Evolutionary conservation across 2,888 invertebrate genomes (phyloP).

Genomic region (Drosophila multiciliata): DNA sequence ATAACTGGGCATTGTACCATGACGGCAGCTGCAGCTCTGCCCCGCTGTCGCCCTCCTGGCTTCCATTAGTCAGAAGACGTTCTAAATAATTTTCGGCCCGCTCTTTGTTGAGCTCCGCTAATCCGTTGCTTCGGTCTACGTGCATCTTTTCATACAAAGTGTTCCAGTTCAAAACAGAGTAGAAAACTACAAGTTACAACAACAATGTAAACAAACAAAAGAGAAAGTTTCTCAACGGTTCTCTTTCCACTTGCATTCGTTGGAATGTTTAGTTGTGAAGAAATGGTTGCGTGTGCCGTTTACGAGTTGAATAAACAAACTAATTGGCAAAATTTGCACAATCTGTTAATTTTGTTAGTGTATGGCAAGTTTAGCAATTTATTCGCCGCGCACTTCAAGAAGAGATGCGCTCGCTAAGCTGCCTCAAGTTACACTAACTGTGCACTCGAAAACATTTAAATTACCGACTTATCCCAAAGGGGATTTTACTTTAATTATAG

Average conservation of each 20-base stretch:
- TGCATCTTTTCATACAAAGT: conserved; percentile 41
- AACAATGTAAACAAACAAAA: conserved; percentile 31
- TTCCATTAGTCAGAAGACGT: conserved; percentile 78
- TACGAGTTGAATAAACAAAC: background rate
- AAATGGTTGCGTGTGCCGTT: background rate
- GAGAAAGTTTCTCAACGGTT: conserved; percentile 46
- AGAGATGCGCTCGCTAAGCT: conserved; percentile 15
- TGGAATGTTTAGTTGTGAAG: background rate
- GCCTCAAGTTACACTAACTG: background rate
- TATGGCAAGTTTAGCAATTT: background rate
- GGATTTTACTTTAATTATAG: background rate
- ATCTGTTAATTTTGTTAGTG: conserved; percentile 9
- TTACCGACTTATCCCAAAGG: conserved; percentile 1
- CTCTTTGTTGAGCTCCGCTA: conserved; percentile 13
- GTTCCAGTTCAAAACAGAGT: conserved; percentile 13
- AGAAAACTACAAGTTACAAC: conserved; percentile 28
- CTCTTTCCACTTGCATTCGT: conserved; percentile 14
- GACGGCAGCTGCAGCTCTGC: conserved; percentile 86
- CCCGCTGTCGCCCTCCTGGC: conserved; percentile 81
- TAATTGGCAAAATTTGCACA: conserved; percentile 24
- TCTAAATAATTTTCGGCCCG: conserved; percentile 78
- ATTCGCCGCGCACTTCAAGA: conserved; percentile 12
- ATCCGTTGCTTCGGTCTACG: conserved; percentile 10
- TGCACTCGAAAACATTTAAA: background rate
- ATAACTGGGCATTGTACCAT: conserved; percentile 89